These are phyloP conservation scores for Centruroides vittatus DNA, from an alignment of 1,140 invertebrate genomes.

Conservation along the genomic window DNA sequence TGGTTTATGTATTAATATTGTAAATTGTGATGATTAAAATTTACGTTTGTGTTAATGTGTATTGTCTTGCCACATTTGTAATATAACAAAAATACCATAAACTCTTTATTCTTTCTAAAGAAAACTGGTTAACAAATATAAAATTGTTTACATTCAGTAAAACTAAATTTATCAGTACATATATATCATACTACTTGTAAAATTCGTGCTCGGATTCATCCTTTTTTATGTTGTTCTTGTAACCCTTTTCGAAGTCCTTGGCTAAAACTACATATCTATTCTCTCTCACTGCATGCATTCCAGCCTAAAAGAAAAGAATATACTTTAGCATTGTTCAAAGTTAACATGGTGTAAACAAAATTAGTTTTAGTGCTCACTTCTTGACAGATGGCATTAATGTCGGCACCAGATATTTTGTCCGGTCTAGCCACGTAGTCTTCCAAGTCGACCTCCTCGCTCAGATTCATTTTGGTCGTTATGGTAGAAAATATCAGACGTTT, in stretches of 20 bases:
- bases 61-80: too few species aligned
- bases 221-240: slow-evolving; percentile 99
- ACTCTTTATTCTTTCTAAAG: too few species aligned
- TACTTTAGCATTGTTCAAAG: too few species aligned
- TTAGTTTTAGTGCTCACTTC: slow-evolving; percentile 49
- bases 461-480: slow-evolving; percentile 96
- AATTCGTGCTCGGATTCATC: slow-evolving; percentile 99
- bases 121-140: too few species aligned
- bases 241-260: slow-evolving; percentile 99
- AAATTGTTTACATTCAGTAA: too few species aligned
- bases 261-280: slow-evolving; percentile 96
- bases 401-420: slow-evolving; percentile 96
- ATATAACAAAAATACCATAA: too few species aligned
- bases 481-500: slow-evolving; percentile 97
- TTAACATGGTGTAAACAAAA: too few species aligned
- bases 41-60: too few species aligned
- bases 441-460: slow-evolving; percentile 98
- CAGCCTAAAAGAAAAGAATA: slow-evolving; percentile 37
- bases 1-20: too few species aligned
- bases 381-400: slow-evolving; percentile 99
- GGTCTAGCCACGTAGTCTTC: slow-evolving; percentile 98
- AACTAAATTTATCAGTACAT: too few species aligned
- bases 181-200: slow-evolving; percentile 66
- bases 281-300: slow-evolving; percentile 92
- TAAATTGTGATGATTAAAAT: too few species aligned